A percentile compares a stretch with the other conserved stretches of the same genome.
phyloP scores from a whole-genome alignment of 2,888 invertebrate species.

The Dasypogon diadema region DNA sequence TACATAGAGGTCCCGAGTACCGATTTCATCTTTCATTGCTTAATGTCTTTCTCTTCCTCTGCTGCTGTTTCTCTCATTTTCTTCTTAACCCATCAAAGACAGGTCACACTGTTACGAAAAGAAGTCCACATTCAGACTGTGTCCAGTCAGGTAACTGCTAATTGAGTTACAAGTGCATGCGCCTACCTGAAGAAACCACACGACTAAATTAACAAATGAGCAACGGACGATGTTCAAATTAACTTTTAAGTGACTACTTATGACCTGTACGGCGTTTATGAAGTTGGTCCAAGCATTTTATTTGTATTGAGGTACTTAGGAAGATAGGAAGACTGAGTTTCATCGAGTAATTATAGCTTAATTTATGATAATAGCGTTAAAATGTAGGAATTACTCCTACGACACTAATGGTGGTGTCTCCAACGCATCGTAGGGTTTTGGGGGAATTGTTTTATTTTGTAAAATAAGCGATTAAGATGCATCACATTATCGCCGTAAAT shows the following conservation, averaged over 20 bases:
- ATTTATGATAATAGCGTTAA: not conserved
- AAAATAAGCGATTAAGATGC: no score
- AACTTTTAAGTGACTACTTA: conserved; percentile 48
- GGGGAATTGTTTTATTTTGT: no score
- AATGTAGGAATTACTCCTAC: no score
- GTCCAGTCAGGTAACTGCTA: not conserved
- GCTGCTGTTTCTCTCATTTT: conserved; percentile 9
- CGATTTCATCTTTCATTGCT: conserved; percentile 9
- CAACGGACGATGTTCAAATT: conserved; percentile 31
- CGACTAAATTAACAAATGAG: conserved; percentile 46
- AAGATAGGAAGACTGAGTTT: not conserved
- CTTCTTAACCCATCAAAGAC: not conserved
- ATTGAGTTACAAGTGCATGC: conserved; percentile 37
- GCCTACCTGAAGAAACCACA: conserved; percentile 34
- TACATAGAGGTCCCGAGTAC: not conserved
- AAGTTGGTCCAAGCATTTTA: not conserved
- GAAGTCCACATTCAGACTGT: no score
- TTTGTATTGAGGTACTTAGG: not conserved
- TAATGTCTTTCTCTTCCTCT: conserved; percentile 47
- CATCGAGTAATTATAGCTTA: not conserved
- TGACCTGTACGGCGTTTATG: not conserved
- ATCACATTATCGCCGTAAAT: no score
- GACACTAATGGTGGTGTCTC: no score
- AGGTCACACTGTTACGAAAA: not conserved
- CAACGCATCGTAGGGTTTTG: no score